Evolutionary conservation across 2,797 vertebrate species (phyloP), one percentile per base, ranked within the genome.

Genomic region (Leucoraja ocellata): DNA sequence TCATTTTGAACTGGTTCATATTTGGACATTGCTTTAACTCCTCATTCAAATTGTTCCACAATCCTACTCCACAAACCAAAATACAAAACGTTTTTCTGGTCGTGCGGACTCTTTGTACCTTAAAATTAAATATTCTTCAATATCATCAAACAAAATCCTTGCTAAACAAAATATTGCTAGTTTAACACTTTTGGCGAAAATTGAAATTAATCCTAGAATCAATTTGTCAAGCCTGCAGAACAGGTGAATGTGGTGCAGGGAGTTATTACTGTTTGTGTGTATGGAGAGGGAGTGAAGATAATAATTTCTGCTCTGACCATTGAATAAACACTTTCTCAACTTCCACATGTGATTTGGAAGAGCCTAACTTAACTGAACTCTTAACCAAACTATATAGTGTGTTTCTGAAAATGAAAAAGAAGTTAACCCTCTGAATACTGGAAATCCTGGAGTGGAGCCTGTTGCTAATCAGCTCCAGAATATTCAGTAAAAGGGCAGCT

Each of bases 371-470:
- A 68, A 90, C 14, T 68, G 71, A 91, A 54, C 18, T 65, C 14
- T 16, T 61, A 65, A n/a, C 58, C 32, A 88, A 88, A 65, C 61
- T 7, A 68, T 88, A 91, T 91, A 91, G 71, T 84, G 58, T 68
- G n/a, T 65, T 91, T 68, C 58, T 39, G 63, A 73, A 65, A 91
- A 36, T 21, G 7, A 25, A 91, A 91, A 91, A 32, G 65, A 73
- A 68, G 68, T 91, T 73, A 76, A 54, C 23, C 23, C 71, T 74
- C 61, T 65, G 58, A 65, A 88, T 88, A 73, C 90, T 54, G 23
- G 16, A 91, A 25, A 39, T 91, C 25, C 21, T 91, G 36, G 28
- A 91, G 73, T 74, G 14, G 23, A 73, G 13, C 68, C 23, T 25
- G 36, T 10, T 39, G 36, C 32, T 3, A 65, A 21, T 71, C 28